Conservation (phyloP, 2,797 vertebrate species). For the Hipposideros larvatus region DNA sequence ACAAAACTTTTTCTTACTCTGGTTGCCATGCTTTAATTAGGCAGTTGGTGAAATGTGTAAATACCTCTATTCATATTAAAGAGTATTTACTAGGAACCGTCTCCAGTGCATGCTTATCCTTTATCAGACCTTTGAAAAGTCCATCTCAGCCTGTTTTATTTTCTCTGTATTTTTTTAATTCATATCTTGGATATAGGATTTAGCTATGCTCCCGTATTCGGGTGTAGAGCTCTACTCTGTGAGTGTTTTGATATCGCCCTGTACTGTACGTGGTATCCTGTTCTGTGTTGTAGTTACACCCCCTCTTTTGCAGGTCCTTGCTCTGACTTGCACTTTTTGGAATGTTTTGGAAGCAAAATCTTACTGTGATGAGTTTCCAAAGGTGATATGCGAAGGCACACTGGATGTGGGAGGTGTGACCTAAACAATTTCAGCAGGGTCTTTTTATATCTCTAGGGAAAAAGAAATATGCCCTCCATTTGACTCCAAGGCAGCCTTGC, state of each 20-base stretch:
- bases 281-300: no score
- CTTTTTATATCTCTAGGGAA: not conserved
- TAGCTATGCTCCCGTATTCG: not conserved
- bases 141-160: not conserved
- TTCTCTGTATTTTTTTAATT: not conserved
- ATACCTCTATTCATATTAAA: not conserved
- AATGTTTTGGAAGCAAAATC: not conserved
- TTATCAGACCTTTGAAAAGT: not conserved
- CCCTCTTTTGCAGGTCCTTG: rapidly evolving
- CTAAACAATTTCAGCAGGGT: no score
- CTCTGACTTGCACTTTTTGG: not conserved
- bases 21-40: no score
- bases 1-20: not conserved
- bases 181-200: not conserved
- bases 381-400: not conserved
- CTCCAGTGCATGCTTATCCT: not conserved
- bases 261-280: rapidly evolving
- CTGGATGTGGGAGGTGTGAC: not conserved
- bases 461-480: not conserved
- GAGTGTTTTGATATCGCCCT: rapidly evolving
- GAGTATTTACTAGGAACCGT: not conserved
- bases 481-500: not conserved
- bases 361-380: not conserved
- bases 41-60: not conserved
- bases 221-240: no score